phyloP scores from a whole-genome alignment of 2,113 vertebrate species.

The Paradisaea rubra region DNA sequence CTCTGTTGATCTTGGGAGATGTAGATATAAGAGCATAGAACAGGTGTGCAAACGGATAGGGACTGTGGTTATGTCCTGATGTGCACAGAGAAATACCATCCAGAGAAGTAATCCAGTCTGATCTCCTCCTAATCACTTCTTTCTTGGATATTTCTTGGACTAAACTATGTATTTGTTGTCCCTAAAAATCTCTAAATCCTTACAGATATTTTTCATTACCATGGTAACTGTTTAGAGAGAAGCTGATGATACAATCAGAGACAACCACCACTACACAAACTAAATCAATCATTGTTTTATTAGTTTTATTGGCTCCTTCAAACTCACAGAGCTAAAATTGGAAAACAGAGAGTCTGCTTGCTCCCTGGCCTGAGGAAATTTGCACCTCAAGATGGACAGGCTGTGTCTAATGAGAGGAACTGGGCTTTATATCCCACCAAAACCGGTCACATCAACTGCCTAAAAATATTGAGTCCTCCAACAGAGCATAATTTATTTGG shows the following conservation, averaged over 20 bases:
- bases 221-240: conserved; percentile 45
- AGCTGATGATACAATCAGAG: neutral
- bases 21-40: neutral
- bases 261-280: neutral
- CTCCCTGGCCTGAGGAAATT: neutral
- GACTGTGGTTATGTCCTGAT: neutral
- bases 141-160: neutral
- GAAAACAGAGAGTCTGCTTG: neutral
- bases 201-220: conserved; percentile 36
- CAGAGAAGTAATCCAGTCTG: neutral
- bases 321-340: neutral
- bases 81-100: neutral
- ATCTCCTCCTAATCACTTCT: neutral
- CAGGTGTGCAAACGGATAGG: neutral
- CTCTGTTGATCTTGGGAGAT: neutral
- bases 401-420: neutral
- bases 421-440: neutral
- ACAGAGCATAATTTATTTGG: neutral
- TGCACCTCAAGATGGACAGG: neutral
- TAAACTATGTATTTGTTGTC: neutral
- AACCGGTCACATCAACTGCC: neutral
- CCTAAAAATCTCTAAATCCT: neutral
- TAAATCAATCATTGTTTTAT: neutral
- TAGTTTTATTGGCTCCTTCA: neutral
- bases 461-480: neutral